Evolutionary conservation across 2,888 invertebrate species (phyloP).

Genomic region (Monochamus alternatus): DNA sequence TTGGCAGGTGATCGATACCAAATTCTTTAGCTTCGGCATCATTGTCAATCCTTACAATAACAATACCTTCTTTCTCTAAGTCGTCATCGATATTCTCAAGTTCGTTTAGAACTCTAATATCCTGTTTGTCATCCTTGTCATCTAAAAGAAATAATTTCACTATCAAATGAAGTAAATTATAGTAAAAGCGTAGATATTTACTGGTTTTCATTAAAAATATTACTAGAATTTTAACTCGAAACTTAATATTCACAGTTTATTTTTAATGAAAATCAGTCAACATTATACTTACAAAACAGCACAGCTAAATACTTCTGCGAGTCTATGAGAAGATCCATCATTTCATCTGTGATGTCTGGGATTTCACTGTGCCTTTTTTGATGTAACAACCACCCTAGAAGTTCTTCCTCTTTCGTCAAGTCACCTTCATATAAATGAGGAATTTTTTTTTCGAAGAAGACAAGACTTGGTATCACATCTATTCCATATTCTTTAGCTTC

Average conservation of each 20-base stretch:
- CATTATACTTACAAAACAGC: slow-evolving; percentile 85
- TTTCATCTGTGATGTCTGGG: slow-evolving; percentile 93
- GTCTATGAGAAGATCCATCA: slow-evolving; percentile 92
- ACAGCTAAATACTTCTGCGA: slow-evolving; percentile 88
- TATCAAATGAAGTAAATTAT: slow-evolving; percentile 20
- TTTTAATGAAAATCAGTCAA: slow-evolving; percentile 17
- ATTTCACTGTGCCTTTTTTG: slow-evolving; percentile 93
- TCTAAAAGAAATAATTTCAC: slow-evolving; percentile 72
- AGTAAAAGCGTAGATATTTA: background rate
- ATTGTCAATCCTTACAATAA: slow-evolving; percentile 92
- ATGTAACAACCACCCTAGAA: slow-evolving; percentile 91
- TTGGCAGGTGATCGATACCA: slow-evolving; percentile 90
- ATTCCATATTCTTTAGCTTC: slow-evolving; percentile 94
- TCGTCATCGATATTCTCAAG: slow-evolving; percentile 95
- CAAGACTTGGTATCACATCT: slow-evolving; percentile 86
- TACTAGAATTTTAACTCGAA: background rate
- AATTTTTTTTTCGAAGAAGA: slow-evolving; percentile 79
- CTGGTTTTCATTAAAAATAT: background rate
- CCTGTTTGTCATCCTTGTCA: slow-evolving; percentile 92
- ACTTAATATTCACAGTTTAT: background rate
- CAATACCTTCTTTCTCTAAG: slow-evolving; percentile 90
- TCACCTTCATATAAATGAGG: slow-evolving; percentile 79
- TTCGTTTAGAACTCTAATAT: slow-evolving; percentile 89
- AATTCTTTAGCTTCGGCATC: slow-evolving; percentile 92
- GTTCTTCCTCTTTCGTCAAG: slow-evolving; percentile 90